Conservation (phyloP, 2,113 vertebrate species). For the Struthidea cinerea region DNA sequence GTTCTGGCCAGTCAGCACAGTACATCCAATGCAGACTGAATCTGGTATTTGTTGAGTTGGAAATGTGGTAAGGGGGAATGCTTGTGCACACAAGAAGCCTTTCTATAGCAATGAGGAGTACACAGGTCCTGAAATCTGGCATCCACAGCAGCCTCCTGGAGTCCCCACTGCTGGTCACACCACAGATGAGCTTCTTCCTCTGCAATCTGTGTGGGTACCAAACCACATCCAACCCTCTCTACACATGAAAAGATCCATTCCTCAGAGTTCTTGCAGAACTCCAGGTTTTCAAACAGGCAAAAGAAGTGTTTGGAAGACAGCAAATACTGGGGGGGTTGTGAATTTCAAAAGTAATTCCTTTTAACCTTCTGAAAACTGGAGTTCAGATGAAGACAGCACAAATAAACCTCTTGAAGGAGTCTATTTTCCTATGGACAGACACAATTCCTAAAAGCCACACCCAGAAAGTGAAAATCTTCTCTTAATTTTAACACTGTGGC, state of each 20-base stretch:
- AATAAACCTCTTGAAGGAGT: background rate
- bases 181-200: background rate
- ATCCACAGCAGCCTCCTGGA: background rate
- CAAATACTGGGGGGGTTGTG: background rate
- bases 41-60: background rate
- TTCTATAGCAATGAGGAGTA: background rate
- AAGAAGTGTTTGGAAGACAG: background rate
- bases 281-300: background rate
- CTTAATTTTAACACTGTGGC: background rate
- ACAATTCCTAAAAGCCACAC: background rate
- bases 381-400: background rate
- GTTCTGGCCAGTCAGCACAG: background rate
- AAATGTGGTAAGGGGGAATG: background rate
- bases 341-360: background rate
- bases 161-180: background rate
- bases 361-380: background rate
- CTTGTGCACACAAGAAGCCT: background rate
- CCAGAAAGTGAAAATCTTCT: background rate
- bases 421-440: background rate
- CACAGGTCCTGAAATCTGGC: background rate
- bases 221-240: background rate
- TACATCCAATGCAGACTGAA: slow-evolving; percentile 3
- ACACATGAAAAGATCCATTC: background rate
- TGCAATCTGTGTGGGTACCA: background rate
- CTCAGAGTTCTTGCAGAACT: background rate